Conservation (phyloP, 2,888 invertebrate genomes). For the Gastracanthus pulcherrimus region DNA sequence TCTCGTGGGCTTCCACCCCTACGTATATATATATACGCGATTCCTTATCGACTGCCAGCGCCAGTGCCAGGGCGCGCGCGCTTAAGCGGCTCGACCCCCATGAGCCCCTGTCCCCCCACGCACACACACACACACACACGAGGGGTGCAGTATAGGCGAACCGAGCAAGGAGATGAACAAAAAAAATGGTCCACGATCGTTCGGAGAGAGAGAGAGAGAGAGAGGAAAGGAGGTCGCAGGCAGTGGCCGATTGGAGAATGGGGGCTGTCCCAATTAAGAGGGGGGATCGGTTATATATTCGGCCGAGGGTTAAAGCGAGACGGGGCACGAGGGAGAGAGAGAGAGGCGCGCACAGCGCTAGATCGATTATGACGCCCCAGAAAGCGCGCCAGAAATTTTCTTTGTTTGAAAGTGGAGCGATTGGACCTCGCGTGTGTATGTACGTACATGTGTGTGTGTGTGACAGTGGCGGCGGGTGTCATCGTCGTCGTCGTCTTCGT, state of each 20-base stretch:
- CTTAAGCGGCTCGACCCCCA: background rate
- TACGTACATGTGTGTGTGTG: no score
- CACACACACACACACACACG: no score
- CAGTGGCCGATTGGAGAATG: slow-evolving; percentile 22
- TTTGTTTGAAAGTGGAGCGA: slow-evolving; percentile 65
- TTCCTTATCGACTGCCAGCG: background rate
- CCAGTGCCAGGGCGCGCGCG: no score
- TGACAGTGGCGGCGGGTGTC: background rate
- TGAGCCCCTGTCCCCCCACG: background rate
- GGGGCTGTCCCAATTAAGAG: slow-evolving; percentile 49
- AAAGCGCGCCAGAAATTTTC: slow-evolving; percentile 61
- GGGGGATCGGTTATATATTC: slow-evolving; percentile 41
- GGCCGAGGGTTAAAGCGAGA: slow-evolving; percentile 6
- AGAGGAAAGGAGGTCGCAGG: slow-evolving; percentile 43
- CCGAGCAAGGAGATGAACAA: no score
- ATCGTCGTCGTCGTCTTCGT: background rate
- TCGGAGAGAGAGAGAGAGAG: slow-evolving; percentile 23
- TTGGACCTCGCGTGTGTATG: slow-evolving; percentile 58
- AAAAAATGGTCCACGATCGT: no score
- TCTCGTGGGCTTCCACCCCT: no score
- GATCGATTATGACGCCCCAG: slow-evolving; percentile 60
- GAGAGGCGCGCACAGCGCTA: slow-evolving; percentile 1
- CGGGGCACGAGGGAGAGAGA: background rate
- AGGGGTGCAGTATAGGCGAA: no score
- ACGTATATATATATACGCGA: no score